These are phyloP conservation scores for Haplochromis burtoni DNA, from an alignment of 2,113 vertebrate genomes.

Conservation along the genomic window DNA sequence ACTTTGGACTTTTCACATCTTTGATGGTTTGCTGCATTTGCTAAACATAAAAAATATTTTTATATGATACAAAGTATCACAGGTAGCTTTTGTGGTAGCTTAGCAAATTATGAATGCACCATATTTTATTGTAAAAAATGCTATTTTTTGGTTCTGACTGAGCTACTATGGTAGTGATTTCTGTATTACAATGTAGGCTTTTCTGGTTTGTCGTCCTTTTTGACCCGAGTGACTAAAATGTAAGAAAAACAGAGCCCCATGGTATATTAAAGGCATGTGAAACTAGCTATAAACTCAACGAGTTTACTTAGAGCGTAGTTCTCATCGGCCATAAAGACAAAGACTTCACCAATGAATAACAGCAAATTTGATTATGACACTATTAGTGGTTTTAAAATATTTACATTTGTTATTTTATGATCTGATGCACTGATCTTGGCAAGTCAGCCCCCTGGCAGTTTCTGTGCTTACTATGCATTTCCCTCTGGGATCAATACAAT, in stretches of 20 bases:
- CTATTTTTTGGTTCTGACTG: not conserved
- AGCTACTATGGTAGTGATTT: not conserved
- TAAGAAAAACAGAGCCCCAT: not conserved
- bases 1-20: not conserved
- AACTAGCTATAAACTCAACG: not conserved
- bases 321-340: not conserved
- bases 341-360: not conserved
- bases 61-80: not conserved
- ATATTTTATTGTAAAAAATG: not conserved
- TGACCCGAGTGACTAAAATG: not conserved
- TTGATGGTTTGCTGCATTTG: not conserved
- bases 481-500: not conserved
- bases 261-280: not conserved
- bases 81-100: not conserved
- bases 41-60: not conserved
- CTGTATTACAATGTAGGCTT: not conserved
- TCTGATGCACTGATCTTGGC: not conserved
- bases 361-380: not conserved
- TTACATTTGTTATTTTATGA: not conserved
- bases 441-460: not conserved
- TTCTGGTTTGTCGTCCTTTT: not conserved
- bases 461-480: not conserved
- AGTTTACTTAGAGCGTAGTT: not conserved
- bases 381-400: not conserved
- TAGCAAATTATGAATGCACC: not conserved